Conservation (phyloP, 2,113 vertebrate genomes). For the Cyprinodon variegatus region DNA sequence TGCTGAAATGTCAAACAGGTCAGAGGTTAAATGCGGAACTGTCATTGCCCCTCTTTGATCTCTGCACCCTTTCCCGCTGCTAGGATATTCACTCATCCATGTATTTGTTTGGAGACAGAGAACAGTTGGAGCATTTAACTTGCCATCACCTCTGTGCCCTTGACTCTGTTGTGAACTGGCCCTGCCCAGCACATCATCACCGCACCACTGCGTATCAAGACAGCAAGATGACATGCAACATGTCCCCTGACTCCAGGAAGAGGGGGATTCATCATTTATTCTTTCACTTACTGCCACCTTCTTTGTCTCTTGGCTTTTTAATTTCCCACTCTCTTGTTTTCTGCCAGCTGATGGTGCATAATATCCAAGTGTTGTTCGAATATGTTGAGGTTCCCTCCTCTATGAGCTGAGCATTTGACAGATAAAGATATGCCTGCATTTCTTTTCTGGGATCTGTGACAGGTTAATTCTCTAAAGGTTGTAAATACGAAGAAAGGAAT, state of each 20-base stretch:
- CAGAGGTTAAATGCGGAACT: constrained; percentile 54
- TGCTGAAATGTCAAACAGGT: constrained; percentile 29
- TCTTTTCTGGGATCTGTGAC: constrained; percentile 52
- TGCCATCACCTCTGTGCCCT: constrained; percentile 74
- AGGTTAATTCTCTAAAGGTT: constrained; percentile 70
- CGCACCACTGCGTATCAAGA: constrained; percentile 72
- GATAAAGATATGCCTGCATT: constrained; percentile 61
- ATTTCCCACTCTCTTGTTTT: constrained; percentile 73
- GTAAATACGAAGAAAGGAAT: constrained; percentile 74
- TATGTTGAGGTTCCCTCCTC: constrained; percentile 36
- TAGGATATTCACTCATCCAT: constrained; percentile 66
- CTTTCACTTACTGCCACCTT: constrained; percentile 64
- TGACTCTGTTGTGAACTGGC: constrained; percentile 71
- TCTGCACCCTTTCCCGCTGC: constrained; percentile 19
- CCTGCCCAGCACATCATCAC: constrained; percentile 73
- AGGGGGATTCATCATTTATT: constrained; percentile 62
- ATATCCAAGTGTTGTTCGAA: constrained; percentile 61
- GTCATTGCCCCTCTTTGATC: constrained; percentile 48
- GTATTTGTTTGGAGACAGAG: constrained; percentile 72
- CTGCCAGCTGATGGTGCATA: constrained; percentile 72
- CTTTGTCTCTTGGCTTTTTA: constrained; percentile 71
- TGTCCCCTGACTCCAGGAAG: constrained; percentile 67
- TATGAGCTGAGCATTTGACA: constrained; percentile 55
- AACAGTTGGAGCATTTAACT: constrained; percentile 78
- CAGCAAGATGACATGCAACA: constrained; percentile 75